Conservation (phyloP, 2,113 vertebrate genomes). For the Barnardius zonarius region DNA sequence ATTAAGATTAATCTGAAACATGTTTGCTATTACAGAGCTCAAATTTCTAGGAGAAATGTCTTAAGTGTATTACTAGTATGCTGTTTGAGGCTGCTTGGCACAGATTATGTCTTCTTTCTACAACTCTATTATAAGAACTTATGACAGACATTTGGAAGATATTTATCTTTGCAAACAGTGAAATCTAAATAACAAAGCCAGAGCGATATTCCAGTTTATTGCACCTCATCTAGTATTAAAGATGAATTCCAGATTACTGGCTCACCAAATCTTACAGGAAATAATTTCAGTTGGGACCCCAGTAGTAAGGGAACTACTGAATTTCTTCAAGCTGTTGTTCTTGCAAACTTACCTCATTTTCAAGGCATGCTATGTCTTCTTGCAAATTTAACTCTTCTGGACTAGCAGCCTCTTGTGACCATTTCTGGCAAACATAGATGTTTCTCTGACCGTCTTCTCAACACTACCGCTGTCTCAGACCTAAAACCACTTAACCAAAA, state of each 20-base stretch:
- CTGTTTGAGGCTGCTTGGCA: conserved; percentile 11
- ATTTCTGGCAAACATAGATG: neutral
- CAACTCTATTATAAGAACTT: neutral
- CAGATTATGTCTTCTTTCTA: neutral
- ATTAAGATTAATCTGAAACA: neutral
- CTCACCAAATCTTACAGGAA: neutral
- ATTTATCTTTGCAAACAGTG: neutral
- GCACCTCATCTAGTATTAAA: neutral
- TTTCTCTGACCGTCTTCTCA: neutral
- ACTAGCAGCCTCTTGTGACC: neutral
- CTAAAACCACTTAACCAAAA: neutral
- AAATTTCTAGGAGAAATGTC: neutral
- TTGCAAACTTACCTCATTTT: neutral
- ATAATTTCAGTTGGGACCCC: neutral
- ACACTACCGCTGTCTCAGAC: neutral
- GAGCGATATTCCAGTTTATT: neutral
- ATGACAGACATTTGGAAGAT: neutral
- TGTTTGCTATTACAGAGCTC: conserved; percentile 1
- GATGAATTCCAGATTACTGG: neutral
- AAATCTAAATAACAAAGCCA: neutral
- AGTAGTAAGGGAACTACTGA: neutral
- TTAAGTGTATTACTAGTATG: neutral
- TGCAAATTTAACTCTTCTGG: neutral
- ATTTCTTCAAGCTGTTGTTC: neutral
- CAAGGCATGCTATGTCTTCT: neutral